These are phyloP conservation scores for Poeciliopsis prolifica DNA, from an alignment of 2,113 vertebrate genomes.

Conservation along the genomic window DNA sequence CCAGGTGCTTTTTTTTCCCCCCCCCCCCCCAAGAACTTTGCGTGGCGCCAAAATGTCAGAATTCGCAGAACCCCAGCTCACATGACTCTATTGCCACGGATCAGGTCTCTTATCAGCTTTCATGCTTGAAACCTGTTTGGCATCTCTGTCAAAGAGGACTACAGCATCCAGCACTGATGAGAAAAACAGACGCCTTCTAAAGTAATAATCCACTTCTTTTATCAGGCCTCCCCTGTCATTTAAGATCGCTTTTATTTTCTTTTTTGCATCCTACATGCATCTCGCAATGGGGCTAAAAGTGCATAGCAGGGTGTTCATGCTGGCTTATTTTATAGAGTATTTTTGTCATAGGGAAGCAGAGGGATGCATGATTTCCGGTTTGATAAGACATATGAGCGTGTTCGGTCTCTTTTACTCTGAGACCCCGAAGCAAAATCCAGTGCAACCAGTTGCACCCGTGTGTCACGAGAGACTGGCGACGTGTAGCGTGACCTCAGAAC, in stretches of 20 bases:
- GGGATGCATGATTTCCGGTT: background rate
- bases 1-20: constrained; percentile 56
- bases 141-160: constrained; percentile 60
- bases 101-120: constrained; percentile 58
- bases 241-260: background rate
- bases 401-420: background rate
- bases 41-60: constrained; percentile 61
- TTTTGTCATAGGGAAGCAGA: background rate
- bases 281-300: background rate
- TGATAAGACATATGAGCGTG: no score
- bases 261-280: constrained; percentile 17
- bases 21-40: constrained; percentile 46
- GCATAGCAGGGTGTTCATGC: background rate
- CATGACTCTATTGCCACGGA: constrained; percentile 32
- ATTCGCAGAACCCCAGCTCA: constrained; percentile 48
- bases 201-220: constrained; percentile 6
- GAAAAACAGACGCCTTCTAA: constrained; percentile 56
- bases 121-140: constrained; percentile 60
- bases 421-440: background rate
- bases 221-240: background rate
- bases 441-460: background rate
- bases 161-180: constrained; percentile 50
- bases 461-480: background rate
- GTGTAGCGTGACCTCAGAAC: background rate
- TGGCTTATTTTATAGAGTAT: background rate